Base-by-base conservation (phyloP, 2,888 invertebrate genomes). In the Thymelicus sylvestris region DNA sequence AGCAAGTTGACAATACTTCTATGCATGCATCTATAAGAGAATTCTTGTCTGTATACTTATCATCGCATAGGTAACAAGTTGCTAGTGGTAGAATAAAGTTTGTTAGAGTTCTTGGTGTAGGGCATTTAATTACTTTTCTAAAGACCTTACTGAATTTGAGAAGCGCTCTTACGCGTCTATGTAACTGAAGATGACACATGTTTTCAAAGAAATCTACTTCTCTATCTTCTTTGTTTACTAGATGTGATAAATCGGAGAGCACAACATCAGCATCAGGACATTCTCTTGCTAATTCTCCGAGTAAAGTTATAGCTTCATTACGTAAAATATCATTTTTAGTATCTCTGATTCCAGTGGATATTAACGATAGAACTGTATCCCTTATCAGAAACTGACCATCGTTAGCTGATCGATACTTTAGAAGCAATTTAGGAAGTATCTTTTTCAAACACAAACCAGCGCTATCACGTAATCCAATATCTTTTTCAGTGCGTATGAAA, bases 161-260 rank as follows among this genome's bases (percentile, higher is more conserved):
- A 61, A 99, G 85, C 0, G 98, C 99, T 80, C 97, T 95, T 0
- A 97, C 96, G 81, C 97, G 96, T 73, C 98, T 95, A 84, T 98
- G 98, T 70, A 96, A 91, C 93, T 99, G 97, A 61, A 98, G 88
- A 90, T 99, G 99, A 39, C 96, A 95, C 81, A 98, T 96, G 84
- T 99, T 99, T 81, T 98, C 97, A 84, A 98, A 99, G 94, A 99
- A 98, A 88, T 99, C 99, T 0, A 97, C 96, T 86, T 99, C 98
- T 8, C 94, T 86, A 84, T 99, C 98, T 62, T 87, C 90, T 85
- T 95, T 95, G 81, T 96, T 96, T 0, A 95, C 94, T 47, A 97
- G 89, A 48, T 94, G 88, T n/a, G 95, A 92, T 69, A 97, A 89
- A 89, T 98, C 97, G 19, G 94, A 92, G 1, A 98, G 87, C 0